Evolutionary conservation across 2,797 vertebrate species (phyloP), one percentile per base, ranked within the genome.

Genomic region (Protosalanx chinensis): DNA sequence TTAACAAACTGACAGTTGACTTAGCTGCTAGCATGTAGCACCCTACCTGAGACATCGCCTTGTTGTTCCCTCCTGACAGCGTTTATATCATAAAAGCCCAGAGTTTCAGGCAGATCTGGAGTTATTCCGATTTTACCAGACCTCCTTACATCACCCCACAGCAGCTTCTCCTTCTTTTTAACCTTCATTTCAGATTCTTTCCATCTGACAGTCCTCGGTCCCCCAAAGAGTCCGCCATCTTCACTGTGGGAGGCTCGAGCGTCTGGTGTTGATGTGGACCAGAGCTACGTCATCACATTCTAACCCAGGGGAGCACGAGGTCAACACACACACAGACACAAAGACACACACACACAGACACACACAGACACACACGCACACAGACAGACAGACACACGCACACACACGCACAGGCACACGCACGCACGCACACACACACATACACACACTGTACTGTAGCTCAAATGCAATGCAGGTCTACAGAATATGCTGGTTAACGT

Each of bases 61-160:
- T 83, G 88, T 72, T 88, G 89, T 81, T 92, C 92, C 68, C 89
- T 83, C 82, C 89, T 88, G 72, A 88, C 92, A 67, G 83, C 80
- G n/a, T 87, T 87, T 67, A 93, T 92, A 80, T 96, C 95, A 86
- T 95, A 96, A 91, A 95, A 95, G 4, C 97, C 94, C 74, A 98
- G 71, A 0, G 96, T 97, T 82, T 98, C 97, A 0, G 96, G 91
- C 53, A 85, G 89, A 0, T 82, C 79, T 16, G 93, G 74, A 0
- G 83, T 77, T 7, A 86, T 15, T 0, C 68, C 64, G 29, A 81
- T 64, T 74, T 84, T 90, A 0, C 66, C 78, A 29, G 82, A 81
- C 81, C 58, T 85, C 1, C 72, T 66, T 16, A 79, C 68, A 2
- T 82, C 82, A 1, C 78, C 61, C 79, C 92, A 87, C 3, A 83